Evolutionary conservation across 2,113 vertebrate species (phyloP).

Genomic region (Xyrauchen texanus): DNA sequence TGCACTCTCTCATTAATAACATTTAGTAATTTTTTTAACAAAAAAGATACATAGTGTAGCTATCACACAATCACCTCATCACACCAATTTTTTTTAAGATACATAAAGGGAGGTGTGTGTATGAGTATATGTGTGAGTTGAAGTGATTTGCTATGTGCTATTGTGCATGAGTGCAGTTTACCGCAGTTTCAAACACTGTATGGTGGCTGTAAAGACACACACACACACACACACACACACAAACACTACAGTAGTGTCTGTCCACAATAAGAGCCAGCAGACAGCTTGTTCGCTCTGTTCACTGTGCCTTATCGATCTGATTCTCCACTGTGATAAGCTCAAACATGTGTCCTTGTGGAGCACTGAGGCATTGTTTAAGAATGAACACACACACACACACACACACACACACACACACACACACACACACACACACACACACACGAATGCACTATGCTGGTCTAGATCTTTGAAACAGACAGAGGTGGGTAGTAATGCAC

Average conservation of each 20-base stretch:
- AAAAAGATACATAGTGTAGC: no score
- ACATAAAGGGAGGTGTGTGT: no score
- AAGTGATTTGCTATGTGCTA: neutral
- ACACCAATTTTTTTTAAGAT: no score
- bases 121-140: neutral
- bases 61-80: no score
- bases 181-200: neutral
- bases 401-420: neutral
- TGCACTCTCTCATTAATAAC: no score
- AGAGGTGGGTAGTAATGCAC: no score
- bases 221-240: neutral
- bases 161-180: neutral
- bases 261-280: slow-evolving; percentile 21
- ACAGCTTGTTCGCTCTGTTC: slow-evolving; percentile 27
- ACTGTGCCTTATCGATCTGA: slow-evolving; percentile 35
- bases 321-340: slow-evolving; percentile 31
- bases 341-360: slow-evolving; percentile 24
- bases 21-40: no score
- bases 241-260: neutral
- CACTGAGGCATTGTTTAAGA: slow-evolving; percentile 20
- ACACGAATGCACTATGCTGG: no score
- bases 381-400: slow-evolving; percentile 19
- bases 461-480: no score
- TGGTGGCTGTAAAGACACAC: neutral
- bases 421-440: no score